These are phyloP conservation scores for Hipposideros larvatus DNA, from an alignment of 2,797 vertebrate species.

Conservation along the genomic window DNA sequence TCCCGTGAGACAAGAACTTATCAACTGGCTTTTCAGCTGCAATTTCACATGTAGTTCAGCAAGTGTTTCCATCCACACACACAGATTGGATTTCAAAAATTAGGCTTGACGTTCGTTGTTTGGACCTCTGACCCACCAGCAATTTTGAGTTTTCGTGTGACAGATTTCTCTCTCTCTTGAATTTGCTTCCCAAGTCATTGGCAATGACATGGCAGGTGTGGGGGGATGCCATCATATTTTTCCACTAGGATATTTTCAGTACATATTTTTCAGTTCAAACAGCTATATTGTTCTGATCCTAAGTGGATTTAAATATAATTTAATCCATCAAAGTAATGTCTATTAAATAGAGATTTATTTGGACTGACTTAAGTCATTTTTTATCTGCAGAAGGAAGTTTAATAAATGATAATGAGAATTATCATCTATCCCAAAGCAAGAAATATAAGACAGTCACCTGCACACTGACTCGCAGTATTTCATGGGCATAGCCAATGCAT, in stretches of 20 bases:
- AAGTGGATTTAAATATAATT: constrained; percentile 3
- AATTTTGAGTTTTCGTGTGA: background rate
- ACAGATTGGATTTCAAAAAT: background rate
- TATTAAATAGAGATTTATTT: background rate
- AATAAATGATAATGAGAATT: background rate
- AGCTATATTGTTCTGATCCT: background rate
- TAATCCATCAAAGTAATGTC: constrained; percentile 1
- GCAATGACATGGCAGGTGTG: background rate
- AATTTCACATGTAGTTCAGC: background rate
- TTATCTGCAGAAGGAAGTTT: background rate
- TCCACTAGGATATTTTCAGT: background rate
- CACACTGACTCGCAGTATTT: too few species aligned
- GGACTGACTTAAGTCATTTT: background rate
- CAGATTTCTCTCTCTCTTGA: background rate
- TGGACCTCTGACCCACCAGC: background rate
- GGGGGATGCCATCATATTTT: background rate
- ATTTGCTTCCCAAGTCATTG: background rate
- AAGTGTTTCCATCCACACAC: background rate
- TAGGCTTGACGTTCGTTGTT: background rate
- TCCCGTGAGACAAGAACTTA: background rate
- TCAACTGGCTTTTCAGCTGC: background rate
- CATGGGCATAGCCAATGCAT: background rate
- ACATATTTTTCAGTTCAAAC: background rate
- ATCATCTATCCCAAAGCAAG: background rate
- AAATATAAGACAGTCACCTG: background rate